Base-by-base conservation (phyloP, 2,113 vertebrate genomes). In the Pteronura brasiliensis region DNA sequence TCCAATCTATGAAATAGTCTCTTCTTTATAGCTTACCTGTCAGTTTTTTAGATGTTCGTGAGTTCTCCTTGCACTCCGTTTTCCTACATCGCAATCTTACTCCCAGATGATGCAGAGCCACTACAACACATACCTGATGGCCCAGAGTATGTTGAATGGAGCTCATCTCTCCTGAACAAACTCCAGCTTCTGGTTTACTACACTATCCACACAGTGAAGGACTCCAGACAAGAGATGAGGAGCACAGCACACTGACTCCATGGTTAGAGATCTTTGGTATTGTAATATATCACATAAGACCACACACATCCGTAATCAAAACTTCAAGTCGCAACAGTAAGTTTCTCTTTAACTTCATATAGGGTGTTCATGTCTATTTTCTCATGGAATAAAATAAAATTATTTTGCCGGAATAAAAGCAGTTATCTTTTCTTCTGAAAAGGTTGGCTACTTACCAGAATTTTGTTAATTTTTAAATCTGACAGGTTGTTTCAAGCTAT, bases 111-210 rank as follows among this genome's bases (percentile, higher is more conserved):
- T 15, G 18, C 6, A 31, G 3, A 31, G 3, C 8, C 52, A 27
- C 18, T 14, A 7, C 2, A 14, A 1, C 23, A 1, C 2, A 47
- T n/a, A n/a, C 5, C 15, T 55, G 3, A 42, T 47, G 57, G 17
- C 27, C 15, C 15, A 57, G 15, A 44, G 0, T 36, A 0, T 20
- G 10, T 7, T 57, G 11, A n/a, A 57, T 15, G 12, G 7, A 34
- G 2, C n/a, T 82, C 12, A 15, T 61, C 18, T 82, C 12, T 82
- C 17, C 44, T 49, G 36, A 88, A 44, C 2, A 1, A 23, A 52
- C 4, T 29, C 4, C 23, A 29, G 3, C 10, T 87, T 44, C 42
- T 42, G 2, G 25, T 36, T 80, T 44, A 52, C 27, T 36, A 4
- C n/a, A 42, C 20, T 0, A 63, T 3, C 20, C 6, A 44, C 21